Base-by-base conservation (phyloP, 2,888 invertebrate genomes). In the Zootermopsis nevadensis region DNA sequence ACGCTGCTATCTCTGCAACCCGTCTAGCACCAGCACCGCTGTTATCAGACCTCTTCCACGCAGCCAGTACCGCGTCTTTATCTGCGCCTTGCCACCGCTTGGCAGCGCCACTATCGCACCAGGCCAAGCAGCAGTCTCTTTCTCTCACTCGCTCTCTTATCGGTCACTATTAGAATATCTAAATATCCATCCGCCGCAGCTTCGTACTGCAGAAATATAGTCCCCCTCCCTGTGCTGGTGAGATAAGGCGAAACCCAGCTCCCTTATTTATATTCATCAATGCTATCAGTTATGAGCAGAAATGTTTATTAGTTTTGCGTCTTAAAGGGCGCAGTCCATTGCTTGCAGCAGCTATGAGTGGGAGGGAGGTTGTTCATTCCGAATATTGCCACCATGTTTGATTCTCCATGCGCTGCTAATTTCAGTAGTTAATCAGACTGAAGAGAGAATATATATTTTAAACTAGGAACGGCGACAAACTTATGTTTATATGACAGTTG, bases 111-210 rank as follows among this genome's bases (percentile, higher is more conserved):
- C 83, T 81, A 81, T 77, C 80, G 84, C 84, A 53, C 55, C 84
- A 79, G 83, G 77, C 84, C 85, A 85, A 72, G 60, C 84, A 86
- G 86, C 86, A 60, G 33, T 55, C 69, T 38, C 82, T 27, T 69
- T 81, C 38, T 77, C 83, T 81, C 38, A 60, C 83, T 66, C 30
- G 31, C 74, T 55, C 80, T 42, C 87, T 87, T 87, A 87, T 87
- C 87, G 85, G 85, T 83, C 87, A 87, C 87, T 87, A 88, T 88
- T 88, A 88, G 88, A 88, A 88, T 88, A 88, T 88, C 88, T 88
- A 87, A 88, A 88, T 87, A 87, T 87, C 87, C 87, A 87, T 87
- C 87, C 87, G 83, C 85, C 84, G 30, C 77, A 76, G 76, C 76
- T 27, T 76, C 76, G 76, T 42, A 76, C 38, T 76, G 31, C 77